Percentiles rank a stretch among this genome's conserved stretches.
phyloP scores from a whole-genome alignment of 2,113 vertebrate genomes.

The Neofelis nebulosa region DNA sequence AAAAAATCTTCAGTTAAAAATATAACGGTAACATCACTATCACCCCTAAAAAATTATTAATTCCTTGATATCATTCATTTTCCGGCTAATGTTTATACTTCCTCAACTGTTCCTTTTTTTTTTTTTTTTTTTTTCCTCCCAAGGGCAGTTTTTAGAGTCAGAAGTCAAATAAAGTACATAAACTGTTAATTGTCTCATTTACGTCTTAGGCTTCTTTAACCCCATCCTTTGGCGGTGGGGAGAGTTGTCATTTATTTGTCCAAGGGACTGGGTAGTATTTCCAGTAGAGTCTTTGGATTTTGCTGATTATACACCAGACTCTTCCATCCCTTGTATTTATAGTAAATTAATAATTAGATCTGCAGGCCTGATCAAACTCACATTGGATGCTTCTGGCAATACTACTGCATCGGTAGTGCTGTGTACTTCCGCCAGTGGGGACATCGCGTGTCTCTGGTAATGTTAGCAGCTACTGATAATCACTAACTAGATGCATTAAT shows the following conservation, averaged over 20 bases:
- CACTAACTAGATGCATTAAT: background rate
- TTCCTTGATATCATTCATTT: background rate
- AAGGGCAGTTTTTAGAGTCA: background rate
- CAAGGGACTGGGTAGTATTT: background rate
- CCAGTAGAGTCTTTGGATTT: background rate
- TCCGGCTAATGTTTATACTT: background rate
- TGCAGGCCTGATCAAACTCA: background rate
- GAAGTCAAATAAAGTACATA: background rate
- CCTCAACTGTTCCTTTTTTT: background rate
- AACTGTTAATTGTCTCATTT: background rate
- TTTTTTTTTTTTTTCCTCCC: background rate
- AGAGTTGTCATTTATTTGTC: background rate
- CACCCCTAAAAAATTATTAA: background rate
- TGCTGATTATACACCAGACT: background rate
- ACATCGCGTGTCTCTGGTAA: background rate
- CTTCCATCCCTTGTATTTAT: background rate
- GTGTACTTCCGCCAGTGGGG: background rate
- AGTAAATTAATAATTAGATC: background rate
- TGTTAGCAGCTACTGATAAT: background rate
- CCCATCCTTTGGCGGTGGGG: too few species aligned
- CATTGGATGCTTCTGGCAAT: background rate
- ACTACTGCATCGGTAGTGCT: background rate
- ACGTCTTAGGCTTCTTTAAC: background rate
- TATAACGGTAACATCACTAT: background rate
- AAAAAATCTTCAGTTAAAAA: background rate